Conservation (phyloP, 2,888 invertebrate species). For the Calameuta pallipes region DNA sequence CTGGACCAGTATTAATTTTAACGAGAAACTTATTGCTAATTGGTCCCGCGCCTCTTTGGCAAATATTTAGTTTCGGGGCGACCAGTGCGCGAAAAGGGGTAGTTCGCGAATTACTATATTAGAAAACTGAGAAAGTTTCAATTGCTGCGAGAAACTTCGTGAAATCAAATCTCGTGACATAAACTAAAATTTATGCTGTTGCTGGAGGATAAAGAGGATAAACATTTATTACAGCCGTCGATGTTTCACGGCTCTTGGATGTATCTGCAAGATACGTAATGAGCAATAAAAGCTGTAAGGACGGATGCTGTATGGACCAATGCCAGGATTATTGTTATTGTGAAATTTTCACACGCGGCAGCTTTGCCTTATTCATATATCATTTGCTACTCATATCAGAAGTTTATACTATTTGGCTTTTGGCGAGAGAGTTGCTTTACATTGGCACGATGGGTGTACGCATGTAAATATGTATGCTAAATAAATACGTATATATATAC, state of each 20-base stretch:
- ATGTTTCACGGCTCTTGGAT: conserved; percentile 21
- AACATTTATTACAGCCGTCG: conserved; percentile 30
- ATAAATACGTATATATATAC: neutral
- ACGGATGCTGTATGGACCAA: conserved; percentile 4
- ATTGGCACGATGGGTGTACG: neutral
- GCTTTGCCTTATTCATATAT: neutral
- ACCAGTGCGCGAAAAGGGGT: neutral
- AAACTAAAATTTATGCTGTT: conserved; percentile 41
- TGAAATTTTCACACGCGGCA: conserved; percentile 21
- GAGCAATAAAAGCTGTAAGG: conserved; percentile 28
- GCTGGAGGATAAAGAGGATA: conserved; percentile 28
- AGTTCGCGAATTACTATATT: neutral
- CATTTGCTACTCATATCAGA: neutral
- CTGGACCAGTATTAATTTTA: neutral
- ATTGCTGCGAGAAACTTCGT: neutral
- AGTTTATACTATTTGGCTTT: neutral
- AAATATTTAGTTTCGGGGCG: neutral
- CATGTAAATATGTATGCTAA: neutral
- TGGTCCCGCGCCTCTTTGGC: neutral
- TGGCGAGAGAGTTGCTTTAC: neutral
- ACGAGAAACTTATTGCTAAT: neutral
- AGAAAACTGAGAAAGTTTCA: neutral
- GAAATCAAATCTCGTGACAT: conserved; percentile 19
- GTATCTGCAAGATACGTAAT: conserved; percentile 28
- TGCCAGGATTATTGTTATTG: conserved; percentile 14